phyloP scores from a whole-genome alignment of 64 coral and sea anemone species.

The Acropora yongei region DNA sequence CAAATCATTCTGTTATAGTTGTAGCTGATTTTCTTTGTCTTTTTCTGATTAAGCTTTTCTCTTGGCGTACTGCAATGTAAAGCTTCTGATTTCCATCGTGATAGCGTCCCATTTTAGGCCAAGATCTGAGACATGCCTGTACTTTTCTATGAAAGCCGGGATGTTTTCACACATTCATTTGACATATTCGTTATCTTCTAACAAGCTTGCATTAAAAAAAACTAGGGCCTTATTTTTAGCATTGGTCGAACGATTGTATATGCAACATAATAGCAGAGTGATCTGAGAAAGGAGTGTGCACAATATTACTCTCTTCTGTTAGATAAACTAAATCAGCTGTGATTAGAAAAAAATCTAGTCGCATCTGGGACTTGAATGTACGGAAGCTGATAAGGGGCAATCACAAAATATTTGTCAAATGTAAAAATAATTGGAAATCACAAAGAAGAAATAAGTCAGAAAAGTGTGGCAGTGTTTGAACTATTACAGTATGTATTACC shows the following conservation, averaged over 20 bases:
- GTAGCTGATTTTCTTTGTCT: no score
- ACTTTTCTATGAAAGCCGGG: neutral
- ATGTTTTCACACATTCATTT: neutral
- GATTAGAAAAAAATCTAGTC: neutral
- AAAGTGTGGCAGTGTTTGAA: neutral
- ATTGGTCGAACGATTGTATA: constrained; percentile 2
- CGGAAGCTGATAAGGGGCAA: no score
- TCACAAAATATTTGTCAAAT: no score
- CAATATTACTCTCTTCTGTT: constrained; percentile 10
- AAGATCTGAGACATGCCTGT: no score
- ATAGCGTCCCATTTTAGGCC: no score
- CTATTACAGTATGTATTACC: neutral
- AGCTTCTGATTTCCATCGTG: neutral
- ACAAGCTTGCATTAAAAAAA: constrained; percentile 24
- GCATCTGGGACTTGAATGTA: neutral
- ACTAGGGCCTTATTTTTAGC: neutral
- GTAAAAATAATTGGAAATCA: neutral
- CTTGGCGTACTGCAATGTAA: no score
- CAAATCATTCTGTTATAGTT: no score
- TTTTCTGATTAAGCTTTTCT: no score
- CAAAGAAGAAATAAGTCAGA: neutral
- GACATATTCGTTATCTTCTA: constrained; percentile 27
- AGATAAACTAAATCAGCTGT: neutral
- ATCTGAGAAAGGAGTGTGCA: constrained; percentile 5
- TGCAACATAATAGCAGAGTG: neutral